Base-by-base conservation (phyloP, 2,888 invertebrate species). In the Polymixis flavicincta region DNA sequence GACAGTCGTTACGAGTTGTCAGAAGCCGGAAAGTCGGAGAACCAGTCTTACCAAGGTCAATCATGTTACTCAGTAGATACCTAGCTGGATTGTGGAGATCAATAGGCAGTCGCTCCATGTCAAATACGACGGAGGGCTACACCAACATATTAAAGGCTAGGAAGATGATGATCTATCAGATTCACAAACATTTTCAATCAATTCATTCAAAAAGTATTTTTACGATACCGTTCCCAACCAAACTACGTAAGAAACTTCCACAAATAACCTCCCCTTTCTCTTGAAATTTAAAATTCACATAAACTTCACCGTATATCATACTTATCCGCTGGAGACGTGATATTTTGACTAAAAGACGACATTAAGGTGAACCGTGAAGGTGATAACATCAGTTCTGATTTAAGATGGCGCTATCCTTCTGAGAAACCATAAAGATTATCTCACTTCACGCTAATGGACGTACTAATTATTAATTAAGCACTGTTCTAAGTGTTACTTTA, bases 381-480 rank as follows among this genome's bases (percentile, higher is more conserved):
- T 71, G 87, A 88, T 88, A 87, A 84, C 64, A 87, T 88, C 83
- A 73, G 60, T 77, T 19, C 82, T 93, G 94, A 94, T 94, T 93
- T 92, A 94, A 90, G 84, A 86, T 86, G 89, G 88, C 90, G 88
- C 90, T 91, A 85, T 88, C 88, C 90, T 74, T 78, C 82, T 88
- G 88, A 91, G 93, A 91, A 92, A 91, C 92, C 92, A 91, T 95
- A 93, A 94, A 94, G 95, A 94, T 95, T 93, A 95, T 93, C 93
- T 90, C 90, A 86, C 91, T 88, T 85, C 85, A 80, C 83, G 83
- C 91, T 95, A 95, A 95, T 95, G 94, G 93, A 87, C 85, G 86
- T 84, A 68, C 90, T 92, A 94, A 94, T 95, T 94, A 95, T 93
- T 94, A 93, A 94, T 94, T 94, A 90, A 92, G 90, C 91, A 90